Percentiles rank a stretch among this genome's conserved stretches.
Conservation (phyloP, 1,140 invertebrate species). For the Achatina immaculata region DNA sequence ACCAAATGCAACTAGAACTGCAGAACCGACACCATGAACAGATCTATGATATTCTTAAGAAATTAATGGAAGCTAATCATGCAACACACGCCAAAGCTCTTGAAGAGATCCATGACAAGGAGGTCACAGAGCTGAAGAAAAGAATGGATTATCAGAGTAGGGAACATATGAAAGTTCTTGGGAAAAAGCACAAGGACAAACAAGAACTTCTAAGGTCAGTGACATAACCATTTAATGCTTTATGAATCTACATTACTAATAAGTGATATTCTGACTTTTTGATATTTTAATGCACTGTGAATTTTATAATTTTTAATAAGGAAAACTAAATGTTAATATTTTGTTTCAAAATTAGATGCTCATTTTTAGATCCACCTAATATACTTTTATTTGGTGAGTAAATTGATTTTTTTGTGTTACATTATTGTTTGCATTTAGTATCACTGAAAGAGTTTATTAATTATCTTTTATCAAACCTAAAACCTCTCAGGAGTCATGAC, state of each 20-base stretch:
- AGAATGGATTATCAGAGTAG: slow-evolving; percentile 84
- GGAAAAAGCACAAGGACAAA: slow-evolving; percentile 86
- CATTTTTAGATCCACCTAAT: no score
- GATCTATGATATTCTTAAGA: slow-evolving; percentile 79
- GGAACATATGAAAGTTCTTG: slow-evolving; percentile 86
- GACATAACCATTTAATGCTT: neutral
- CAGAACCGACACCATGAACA: slow-evolving; percentile 87
- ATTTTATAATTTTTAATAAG: no score
- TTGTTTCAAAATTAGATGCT: no score
- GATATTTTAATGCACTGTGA: no score
- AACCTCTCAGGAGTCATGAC: no score
- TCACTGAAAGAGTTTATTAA: no score
- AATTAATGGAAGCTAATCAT: slow-evolving; percentile 84
- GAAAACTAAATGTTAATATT: no score
- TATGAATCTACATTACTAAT: slow-evolving; percentile 8
- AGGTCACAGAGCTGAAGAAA: slow-evolving; percentile 83
- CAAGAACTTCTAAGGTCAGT: slow-evolving; percentile 83
- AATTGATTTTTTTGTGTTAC: no score
- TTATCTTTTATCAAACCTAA: no score
- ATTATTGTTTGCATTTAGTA: no score
- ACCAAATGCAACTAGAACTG: slow-evolving; percentile 82
- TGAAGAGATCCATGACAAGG: slow-evolving; percentile 68
- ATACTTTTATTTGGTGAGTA: no score
- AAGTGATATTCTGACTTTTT: no score
- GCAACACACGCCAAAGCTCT: slow-evolving; percentile 81